Evolutionary conservation across 2,113 vertebrate genomes (phyloP).

Genomic region (Bubo bubo): DNA sequence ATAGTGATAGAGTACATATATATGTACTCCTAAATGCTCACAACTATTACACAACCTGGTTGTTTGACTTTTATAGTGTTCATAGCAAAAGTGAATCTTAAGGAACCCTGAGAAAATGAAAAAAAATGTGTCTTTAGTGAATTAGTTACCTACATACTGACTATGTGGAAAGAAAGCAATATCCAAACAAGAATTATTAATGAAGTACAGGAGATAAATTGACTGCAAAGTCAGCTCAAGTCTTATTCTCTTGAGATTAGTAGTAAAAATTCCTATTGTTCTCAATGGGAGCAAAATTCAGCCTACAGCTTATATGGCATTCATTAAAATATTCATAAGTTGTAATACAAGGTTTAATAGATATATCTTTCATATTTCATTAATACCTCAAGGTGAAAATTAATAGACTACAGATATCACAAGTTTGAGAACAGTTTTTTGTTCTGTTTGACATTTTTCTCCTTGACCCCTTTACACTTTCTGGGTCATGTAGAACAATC

Average conservation of each 20-base stretch:
- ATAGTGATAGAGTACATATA: background rate
- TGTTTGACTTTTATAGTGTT: background rate
- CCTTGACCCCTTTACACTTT: background rate
- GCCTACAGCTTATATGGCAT: background rate
- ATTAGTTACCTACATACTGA: background rate
- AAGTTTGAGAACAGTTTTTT: background rate
- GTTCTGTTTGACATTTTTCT: slow-evolving; percentile 11
- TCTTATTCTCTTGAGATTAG: background rate
- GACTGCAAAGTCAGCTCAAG: background rate
- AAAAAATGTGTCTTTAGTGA: background rate
- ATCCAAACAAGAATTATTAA: background rate
- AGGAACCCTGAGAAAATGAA: background rate
- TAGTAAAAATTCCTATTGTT: background rate
- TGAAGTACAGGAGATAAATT: background rate
- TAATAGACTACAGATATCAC: background rate
- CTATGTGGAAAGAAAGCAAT: background rate
- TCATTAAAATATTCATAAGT: background rate
- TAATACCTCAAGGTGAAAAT: background rate
- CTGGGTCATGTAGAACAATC: slow-evolving; percentile 4
- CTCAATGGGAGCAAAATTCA: background rate
- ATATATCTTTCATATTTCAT: background rate
- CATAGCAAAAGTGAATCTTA: background rate
- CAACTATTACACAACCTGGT: background rate
- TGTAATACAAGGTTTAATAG: background rate
- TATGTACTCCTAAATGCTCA: background rate